These are phyloP conservation scores for Triplophysa siluroides DNA, from an alignment of 2,113 vertebrate species.

Conservation along the genomic window DNA sequence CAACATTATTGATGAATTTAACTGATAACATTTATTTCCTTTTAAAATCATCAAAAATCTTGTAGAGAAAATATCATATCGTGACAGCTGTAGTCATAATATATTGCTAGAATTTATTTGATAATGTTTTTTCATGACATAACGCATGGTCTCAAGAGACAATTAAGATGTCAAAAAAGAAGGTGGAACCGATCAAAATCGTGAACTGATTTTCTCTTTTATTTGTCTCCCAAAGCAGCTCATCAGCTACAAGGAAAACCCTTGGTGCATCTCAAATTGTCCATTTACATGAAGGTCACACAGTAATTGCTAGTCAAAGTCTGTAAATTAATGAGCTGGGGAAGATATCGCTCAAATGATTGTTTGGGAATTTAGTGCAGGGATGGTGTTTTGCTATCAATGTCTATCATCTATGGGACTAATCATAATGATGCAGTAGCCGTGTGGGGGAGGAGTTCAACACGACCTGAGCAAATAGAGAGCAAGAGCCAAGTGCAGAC, in stretches of 20 bases:
- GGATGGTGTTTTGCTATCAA: constrained; percentile 7
- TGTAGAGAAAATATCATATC: too few species aligned
- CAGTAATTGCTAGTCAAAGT: constrained; percentile 34
- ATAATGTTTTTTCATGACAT: too few species aligned
- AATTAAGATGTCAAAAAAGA: neutral
- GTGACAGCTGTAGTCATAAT: too few species aligned
- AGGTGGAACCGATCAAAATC: constrained; percentile 2
- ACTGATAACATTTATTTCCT: too few species aligned
- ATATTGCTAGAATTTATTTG: too few species aligned
- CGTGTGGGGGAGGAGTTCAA: constrained; percentile 22
- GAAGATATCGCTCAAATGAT: constrained; percentile 3
- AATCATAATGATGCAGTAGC: constrained; percentile 34
- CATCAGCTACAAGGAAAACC: neutral
- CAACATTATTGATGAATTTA: too few species aligned
- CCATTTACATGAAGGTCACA: constrained; percentile 35
- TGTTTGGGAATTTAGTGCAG: constrained; percentile 37
- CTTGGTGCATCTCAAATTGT: constrained; percentile 6
- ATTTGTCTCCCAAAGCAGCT: constrained; percentile 11
- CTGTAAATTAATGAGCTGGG: constrained; percentile 35
- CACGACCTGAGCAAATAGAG: constrained; percentile 14
- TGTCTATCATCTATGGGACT: constrained; percentile 12
- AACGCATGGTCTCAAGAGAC: too few species aligned
- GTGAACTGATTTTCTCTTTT: neutral
- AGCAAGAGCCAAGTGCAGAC: constrained; percentile 12
- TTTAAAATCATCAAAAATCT: too few species aligned